Percentiles rank a stretch among this genome's conserved stretches.
Evolutionary conservation across 2,888 invertebrate species (phyloP).

Genomic region (Xanthia togata): DNA sequence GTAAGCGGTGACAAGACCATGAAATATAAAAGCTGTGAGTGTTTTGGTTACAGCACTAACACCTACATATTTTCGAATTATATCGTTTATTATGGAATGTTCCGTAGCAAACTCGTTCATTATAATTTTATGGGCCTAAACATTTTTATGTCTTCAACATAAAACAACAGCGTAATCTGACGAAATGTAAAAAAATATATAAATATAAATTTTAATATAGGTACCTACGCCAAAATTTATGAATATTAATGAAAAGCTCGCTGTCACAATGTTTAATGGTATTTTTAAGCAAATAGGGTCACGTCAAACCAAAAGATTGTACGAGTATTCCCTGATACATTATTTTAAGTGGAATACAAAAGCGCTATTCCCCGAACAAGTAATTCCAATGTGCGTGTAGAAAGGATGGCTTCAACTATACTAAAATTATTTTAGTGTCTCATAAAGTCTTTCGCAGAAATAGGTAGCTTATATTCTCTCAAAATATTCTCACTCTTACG

Average conservation of each 20-base stretch:
- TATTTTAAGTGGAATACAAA: constrained; percentile 26
- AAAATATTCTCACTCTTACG: constrained; percentile 61
- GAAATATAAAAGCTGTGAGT: constrained; percentile 37
- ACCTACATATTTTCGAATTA: constrained; percentile 54
- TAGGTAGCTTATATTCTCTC: constrained; percentile 54
- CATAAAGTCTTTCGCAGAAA: constrained; percentile 61
- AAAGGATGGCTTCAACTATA: constrained; percentile 39
- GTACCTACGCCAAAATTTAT: constrained; percentile 37
- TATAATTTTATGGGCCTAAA: constrained; percentile 54
- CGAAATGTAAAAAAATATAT: constrained; percentile 41
- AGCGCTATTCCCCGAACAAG: constrained; percentile 18
- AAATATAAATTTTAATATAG: background rate
- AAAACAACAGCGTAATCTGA: constrained; percentile 56
- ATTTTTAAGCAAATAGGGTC: constrained; percentile 35
- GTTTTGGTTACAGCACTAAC: constrained; percentile 44
- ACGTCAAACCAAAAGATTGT: constrained; percentile 28
- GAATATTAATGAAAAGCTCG: constrained; percentile 33
- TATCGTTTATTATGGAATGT: constrained; percentile 15
- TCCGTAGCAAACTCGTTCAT: constrained; percentile 53
- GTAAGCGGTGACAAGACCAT: constrained; percentile 64
- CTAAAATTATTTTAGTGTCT: constrained; percentile 60
- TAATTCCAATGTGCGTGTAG: constrained; percentile 35
- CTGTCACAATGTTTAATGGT: constrained; percentile 53
- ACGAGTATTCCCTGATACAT: constrained; percentile 17
- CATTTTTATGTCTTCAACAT: constrained; percentile 56